Conservation (phyloP, 2,113 vertebrate species). For the Daboia siamensis region DNA sequence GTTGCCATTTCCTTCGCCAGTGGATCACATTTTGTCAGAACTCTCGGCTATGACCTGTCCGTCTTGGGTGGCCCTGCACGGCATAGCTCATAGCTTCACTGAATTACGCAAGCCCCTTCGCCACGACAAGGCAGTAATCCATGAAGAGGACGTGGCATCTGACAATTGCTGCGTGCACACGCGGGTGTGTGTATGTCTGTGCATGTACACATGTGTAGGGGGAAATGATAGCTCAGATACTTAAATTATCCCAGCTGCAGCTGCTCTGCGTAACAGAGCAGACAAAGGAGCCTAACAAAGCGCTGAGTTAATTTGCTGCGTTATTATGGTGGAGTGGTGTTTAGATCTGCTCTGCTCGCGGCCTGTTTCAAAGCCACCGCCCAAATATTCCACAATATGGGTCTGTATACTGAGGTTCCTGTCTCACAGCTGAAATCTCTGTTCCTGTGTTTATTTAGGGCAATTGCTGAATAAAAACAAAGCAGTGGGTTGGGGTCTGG, state of each 20-base stretch:
- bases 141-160: background rate
- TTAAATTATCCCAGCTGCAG: conserved; percentile 40
- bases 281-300: conserved; percentile 10
- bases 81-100: too few species aligned
- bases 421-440: conserved; percentile 50
- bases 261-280: conserved; percentile 18
- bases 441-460: conserved; percentile 41
- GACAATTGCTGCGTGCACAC: background rate
- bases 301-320: conserved; percentile 56
- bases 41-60: too few species aligned
- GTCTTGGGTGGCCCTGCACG: too few species aligned
- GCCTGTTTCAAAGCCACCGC: conserved; percentile 39
- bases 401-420: conserved; percentile 59
- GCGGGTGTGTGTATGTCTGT: too few species aligned
- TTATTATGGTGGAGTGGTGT: conserved; percentile 61
- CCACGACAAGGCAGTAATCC: too few species aligned
- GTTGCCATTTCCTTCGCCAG: too few species aligned
- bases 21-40: too few species aligned
- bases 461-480: conserved; percentile 39
- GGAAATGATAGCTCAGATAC: background rate
- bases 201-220: background rate
- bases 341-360: conserved; percentile 52
- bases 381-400: conserved; percentile 30
- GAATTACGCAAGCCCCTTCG: too few species aligned
- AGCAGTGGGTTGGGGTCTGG: conserved; percentile 15